Evolutionary conservation across 2,888 invertebrate genomes (phyloP).

Genomic region (Alcis repandata): DNA sequence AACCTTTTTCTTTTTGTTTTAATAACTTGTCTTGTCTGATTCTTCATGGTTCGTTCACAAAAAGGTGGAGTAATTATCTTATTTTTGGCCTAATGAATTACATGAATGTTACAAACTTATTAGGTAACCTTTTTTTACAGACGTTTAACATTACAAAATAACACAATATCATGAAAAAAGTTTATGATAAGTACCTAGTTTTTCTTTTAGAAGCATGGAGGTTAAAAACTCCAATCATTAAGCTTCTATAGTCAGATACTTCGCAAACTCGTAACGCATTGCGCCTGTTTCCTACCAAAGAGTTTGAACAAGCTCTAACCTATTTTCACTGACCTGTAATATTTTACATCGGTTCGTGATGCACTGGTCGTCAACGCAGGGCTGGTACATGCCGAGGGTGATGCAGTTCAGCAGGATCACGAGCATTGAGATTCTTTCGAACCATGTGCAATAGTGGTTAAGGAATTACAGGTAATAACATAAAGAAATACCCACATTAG

Average conservation of each 20-base stretch:
- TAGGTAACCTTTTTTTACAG: too few relatives aligned
- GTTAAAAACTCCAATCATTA: not conserved
- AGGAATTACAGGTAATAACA: slow-evolving; percentile 72
- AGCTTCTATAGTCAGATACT: too few relatives aligned
- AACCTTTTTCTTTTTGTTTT: slow-evolving; percentile 32
- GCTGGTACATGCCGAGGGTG: slow-evolving; percentile 99
- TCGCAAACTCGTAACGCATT: too few relatives aligned
- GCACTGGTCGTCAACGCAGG: slow-evolving; percentile 98
- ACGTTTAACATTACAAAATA: too few relatives aligned
- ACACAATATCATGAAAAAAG: too few relatives aligned
- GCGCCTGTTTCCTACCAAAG: not conserved
- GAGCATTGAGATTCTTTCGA: slow-evolving; percentile 99
- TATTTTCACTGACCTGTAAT: slow-evolving; percentile 89
- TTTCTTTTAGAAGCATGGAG: not conserved
- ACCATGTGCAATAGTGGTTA: slow-evolving; percentile 94
- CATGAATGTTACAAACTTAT: not conserved
- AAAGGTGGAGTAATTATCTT: not conserved
- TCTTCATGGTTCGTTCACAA: slow-evolving; percentile 7
- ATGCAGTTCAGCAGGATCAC: slow-evolving; percentile 99
- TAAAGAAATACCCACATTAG: too few relatives aligned
- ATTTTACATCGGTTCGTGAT: slow-evolving; percentile 95
- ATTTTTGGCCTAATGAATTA: not conserved
- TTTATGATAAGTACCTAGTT: too few relatives aligned
- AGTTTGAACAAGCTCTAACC: not conserved
- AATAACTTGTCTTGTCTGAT: slow-evolving; percentile 20